Base-by-base conservation (phyloP, 2,888 invertebrate species). In the Anodontia alba region DNA sequence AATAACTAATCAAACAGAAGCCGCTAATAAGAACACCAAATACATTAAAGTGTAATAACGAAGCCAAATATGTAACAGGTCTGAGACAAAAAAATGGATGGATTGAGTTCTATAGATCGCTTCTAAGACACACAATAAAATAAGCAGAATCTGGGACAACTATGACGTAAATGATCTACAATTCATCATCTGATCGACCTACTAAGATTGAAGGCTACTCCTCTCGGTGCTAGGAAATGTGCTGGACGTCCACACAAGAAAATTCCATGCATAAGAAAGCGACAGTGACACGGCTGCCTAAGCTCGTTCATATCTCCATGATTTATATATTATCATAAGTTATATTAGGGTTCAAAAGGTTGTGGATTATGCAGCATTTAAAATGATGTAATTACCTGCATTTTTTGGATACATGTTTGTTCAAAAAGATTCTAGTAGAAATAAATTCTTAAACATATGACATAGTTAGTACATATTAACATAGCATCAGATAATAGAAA, bases 251-350 rank as follows among this genome's bases (percentile, higher is more conserved):
- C 62, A 62, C 62, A 62, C 33, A 62, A 62, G 62, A 62, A 62
- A 62, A 62, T 20, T 62, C 62, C 62, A 62, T 62, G 62, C 62
- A 62, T 62, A 33, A 62, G 62, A 62, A 62, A 33, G 31, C 62
- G 23, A 17, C 62, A 62, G 17, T 62, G 62, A 33, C 62, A 62
- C 62, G 62, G 62, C 33, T 62, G 62, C 3, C 31, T 62, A 62
- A 29, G 29, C 1, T 62, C 62, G 33, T 33, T 62, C 62, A 62
- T 62, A 1, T 10, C 62, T 33, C 62, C 62, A 62, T 62, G 62
- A 62, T 62, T 62, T 62, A 62, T 62, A 62, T 33, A 62, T 62
- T 62, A 62, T 3, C 62, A 62, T 62, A 62, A 62, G 62, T 62
- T 62, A 62, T 62, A 62, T 33, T 1, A 62, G 62, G 23, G 62